Conservation (phyloP, 2,797 vertebrate genomes). For the Rhynchotus rufescens region DNA sequence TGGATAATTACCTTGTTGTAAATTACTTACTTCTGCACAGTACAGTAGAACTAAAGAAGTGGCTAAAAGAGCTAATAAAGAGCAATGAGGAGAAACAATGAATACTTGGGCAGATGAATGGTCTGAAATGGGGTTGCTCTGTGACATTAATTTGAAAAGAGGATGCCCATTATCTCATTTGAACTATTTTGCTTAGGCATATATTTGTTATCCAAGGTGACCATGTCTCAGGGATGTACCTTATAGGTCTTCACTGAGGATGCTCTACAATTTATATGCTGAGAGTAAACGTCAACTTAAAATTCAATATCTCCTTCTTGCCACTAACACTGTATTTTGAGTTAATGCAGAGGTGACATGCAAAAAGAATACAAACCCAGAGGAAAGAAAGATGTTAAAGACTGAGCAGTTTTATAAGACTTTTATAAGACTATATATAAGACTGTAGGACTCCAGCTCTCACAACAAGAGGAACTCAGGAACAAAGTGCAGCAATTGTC, state of each 20-base stretch:
- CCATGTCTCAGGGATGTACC: not conserved
- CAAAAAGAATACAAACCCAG: not conserved
- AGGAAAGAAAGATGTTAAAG: slow-evolving; percentile 10
- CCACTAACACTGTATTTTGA: not conserved
- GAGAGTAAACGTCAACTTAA: not conserved
- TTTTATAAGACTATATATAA: not conserved
- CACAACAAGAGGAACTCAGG: not conserved
- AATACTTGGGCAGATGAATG: not conserved
- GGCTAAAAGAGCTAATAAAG: not conserved
- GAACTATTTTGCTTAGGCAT: not conserved
- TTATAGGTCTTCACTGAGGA: not conserved
- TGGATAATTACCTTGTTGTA: not conserved
- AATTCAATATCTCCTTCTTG: not conserved
- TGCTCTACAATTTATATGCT: not conserved
- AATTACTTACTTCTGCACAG: not conserved
- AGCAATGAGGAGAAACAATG: not conserved
- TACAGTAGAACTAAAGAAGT: not conserved
- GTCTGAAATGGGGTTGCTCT: not conserved
- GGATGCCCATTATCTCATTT: not conserved
- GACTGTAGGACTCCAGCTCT: not conserved
- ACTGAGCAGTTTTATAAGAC: not conserved
- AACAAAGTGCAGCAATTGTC: not conserved
- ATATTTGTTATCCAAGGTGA: not conserved
- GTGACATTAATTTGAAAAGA: not conserved
- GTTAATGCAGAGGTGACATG: not conserved